A percentile compares a stretch with the other conserved stretches of the same genome.
Evolutionary conservation across 1,140 invertebrate species (phyloP).

Genomic region (Dreissena polymorpha): DNA sequence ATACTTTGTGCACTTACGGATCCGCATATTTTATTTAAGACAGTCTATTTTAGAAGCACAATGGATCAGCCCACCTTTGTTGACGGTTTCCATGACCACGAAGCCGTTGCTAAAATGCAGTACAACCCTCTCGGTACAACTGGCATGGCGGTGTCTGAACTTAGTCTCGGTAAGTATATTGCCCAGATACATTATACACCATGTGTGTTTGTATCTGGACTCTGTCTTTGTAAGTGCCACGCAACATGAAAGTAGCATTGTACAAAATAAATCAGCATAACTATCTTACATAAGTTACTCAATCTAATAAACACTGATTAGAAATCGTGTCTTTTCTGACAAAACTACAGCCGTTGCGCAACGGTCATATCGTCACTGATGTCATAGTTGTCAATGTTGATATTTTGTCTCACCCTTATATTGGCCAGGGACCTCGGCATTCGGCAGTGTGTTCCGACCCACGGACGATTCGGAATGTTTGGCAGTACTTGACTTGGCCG

Average conservation of each 20-base stretch:
- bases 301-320: too few relatives aligned
- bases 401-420: too few relatives aligned
- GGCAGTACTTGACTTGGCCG: slow-evolving; percentile 85
- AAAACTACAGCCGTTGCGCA: too few relatives aligned
- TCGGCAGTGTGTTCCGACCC: slow-evolving; percentile 79
- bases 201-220: background rate
- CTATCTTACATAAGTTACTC: too few relatives aligned
- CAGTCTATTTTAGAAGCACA: background rate
- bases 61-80: slow-evolving; percentile 56
- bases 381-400: too few relatives aligned
- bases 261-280: too few relatives aligned
- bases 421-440: slow-evolving; percentile 69
- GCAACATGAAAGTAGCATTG: too few relatives aligned
- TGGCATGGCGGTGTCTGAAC: slow-evolving; percentile 82
- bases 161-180: slow-evolving; percentile 83
- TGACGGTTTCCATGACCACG: slow-evolving; percentile 59
- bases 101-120: slow-evolving; percentile 80
- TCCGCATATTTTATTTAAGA: too few relatives aligned
- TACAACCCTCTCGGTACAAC: slow-evolving; percentile 83
- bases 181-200: slow-evolving; percentile 70
- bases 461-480: slow-evolving; percentile 85
- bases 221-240: too few relatives aligned
- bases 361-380: too few relatives aligned
- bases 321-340: too few relatives aligned
- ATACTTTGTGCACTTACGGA: too few relatives aligned